A percentile compares a stretch with the other conserved stretches of the same genome.
Conservation (phyloP, 2,888 invertebrate genomes). For the Rhogogaster chlorosoma region DNA sequence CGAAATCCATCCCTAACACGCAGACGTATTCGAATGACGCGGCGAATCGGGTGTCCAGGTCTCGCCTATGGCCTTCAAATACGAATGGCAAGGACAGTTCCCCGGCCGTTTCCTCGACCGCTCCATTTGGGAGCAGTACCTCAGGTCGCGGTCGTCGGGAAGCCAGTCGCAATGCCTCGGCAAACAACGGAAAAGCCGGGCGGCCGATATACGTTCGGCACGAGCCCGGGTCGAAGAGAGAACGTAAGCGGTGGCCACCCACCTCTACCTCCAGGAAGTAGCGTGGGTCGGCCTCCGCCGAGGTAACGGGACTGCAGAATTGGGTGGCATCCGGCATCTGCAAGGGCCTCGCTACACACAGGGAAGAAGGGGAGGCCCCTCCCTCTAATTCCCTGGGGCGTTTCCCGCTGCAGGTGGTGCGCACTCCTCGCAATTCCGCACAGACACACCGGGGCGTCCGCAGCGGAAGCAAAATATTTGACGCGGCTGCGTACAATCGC, state of each 20-base stretch:
- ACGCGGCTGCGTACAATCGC: background rate
- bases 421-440: background rate
- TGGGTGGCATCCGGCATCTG: background rate
- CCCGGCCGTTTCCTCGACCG: background rate
- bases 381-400: background rate
- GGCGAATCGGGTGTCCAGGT: background rate
- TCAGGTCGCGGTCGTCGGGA: background rate
- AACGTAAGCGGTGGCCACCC: background rate
- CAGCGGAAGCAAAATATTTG: background rate
- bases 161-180: background rate
- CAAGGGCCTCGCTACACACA: background rate
- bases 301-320: background rate
- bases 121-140: background rate
- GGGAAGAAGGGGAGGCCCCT: background rate
- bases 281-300: background rate
- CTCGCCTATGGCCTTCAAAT: background rate
- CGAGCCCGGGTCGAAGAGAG: conserved; percentile 1
- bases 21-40: background rate
- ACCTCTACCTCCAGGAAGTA: background rate
- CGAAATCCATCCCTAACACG: conserved; percentile 46
- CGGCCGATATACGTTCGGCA: background rate
- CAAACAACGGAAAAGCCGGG: background rate
- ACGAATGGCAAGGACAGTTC: background rate
- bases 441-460: background rate
- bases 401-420: background rate